Percentiles rank a stretch among this genome's conserved stretches.
phyloP scores from a whole-genome alignment of 2,888 invertebrate species.

The Drosophila robusta region DNA sequence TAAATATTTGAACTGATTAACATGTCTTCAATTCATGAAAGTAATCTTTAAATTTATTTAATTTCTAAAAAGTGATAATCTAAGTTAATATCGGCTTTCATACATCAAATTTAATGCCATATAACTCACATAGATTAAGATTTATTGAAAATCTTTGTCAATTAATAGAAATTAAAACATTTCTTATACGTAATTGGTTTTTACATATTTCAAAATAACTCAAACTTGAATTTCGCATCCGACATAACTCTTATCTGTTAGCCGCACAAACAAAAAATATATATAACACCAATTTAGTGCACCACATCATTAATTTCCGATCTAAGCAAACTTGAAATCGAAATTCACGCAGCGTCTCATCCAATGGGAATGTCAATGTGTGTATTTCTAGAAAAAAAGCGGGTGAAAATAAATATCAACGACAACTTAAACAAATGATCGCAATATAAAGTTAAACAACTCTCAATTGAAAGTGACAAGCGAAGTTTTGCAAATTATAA shows the following conservation, averaged over 20 bases:
- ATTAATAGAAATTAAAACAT: background rate
- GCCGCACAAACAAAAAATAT: slow-evolving; percentile 1
- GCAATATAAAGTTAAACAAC: slow-evolving; percentile 8
- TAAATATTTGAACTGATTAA: too few species aligned
- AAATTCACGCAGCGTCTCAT: slow-evolving; percentile 35
- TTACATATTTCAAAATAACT: background rate
- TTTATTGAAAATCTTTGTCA: background rate
- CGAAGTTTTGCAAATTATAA: slow-evolving; percentile 42
- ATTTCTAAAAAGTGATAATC: background rate
- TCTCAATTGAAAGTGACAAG: slow-evolving; percentile 44
- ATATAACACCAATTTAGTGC: slow-evolving; percentile 24
- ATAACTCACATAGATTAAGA: background rate
- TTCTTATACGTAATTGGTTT: background rate
- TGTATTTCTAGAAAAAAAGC: slow-evolving; percentile 28
- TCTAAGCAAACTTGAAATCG: slow-evolving; percentile 23
- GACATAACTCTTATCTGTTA: slow-evolving; percentile 8
- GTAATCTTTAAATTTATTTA: background rate
- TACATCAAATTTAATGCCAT: background rate
- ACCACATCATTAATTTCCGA: slow-evolving; percentile 44
- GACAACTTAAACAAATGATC: slow-evolving; percentile 31
- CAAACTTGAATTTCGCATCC: slow-evolving; percentile 5
- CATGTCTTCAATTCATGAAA: background rate
- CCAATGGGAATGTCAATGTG: slow-evolving; percentile 48
- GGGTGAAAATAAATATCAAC: slow-evolving; percentile 46
- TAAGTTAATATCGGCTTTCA: background rate